Conservation (phyloP, 2,797 vertebrate genomes). For the Mus minutoides region DNA sequence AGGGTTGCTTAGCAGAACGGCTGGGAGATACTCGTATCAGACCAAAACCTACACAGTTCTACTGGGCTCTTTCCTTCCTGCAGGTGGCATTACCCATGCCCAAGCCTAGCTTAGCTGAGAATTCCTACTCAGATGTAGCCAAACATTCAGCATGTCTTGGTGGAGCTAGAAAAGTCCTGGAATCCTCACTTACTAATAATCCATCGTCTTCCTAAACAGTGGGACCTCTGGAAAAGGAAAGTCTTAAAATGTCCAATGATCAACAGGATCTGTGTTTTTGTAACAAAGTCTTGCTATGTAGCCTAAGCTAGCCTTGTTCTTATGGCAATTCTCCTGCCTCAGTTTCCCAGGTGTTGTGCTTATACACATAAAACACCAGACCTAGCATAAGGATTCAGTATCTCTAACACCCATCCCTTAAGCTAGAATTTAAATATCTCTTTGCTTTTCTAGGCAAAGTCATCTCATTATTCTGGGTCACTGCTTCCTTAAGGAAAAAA, state of each 20-base stretch:
- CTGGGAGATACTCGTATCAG: background rate
- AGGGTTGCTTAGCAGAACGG: background rate
- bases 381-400: background rate
- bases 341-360: background rate
- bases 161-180: background rate
- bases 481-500: background rate
- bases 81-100: background rate
- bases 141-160: background rate
- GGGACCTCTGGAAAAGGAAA: background rate
- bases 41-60: background rate
- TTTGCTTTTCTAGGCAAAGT: background rate
- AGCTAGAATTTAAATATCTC: constrained; percentile 20
- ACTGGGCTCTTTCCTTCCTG: background rate
- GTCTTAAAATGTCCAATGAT: background rate
- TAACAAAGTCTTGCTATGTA: background rate
- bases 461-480: background rate
- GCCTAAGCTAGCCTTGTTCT: background rate
- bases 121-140: background rate
- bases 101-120: background rate
- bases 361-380: background rate
- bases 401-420: background rate
- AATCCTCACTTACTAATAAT: background rate
- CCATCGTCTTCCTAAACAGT: background rate
- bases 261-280: background rate
- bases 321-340: background rate